Evolutionary conservation across 2,888 invertebrate genomes (phyloP).

Genomic region (Phragmatobia fuliginosa): DNA sequence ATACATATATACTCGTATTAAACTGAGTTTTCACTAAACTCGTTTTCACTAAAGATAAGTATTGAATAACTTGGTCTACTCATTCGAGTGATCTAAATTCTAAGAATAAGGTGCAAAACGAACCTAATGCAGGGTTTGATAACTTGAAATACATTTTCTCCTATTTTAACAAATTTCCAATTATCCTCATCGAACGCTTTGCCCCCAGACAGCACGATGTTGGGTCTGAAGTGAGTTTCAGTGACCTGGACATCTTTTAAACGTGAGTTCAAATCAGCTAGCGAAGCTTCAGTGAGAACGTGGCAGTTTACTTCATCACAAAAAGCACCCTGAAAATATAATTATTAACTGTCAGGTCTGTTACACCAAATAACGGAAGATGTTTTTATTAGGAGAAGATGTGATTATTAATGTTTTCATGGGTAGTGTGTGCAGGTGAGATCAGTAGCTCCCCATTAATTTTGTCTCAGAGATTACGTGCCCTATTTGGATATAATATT

Average conservation of each 20-base stretch:
- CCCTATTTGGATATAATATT: too few relatives aligned
- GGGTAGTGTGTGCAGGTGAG: too few relatives aligned
- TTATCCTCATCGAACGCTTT: slow-evolving; percentile 87
- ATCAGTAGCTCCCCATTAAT: too few relatives aligned
- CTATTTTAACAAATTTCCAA: slow-evolving; percentile 89
- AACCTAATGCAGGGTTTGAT: slow-evolving; percentile 77
- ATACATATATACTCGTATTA: too few relatives aligned
- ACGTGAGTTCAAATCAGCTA: slow-evolving; percentile 87
- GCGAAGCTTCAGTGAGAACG: slow-evolving; percentile 87
- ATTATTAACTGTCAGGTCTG: not conserved
- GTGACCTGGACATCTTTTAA: slow-evolving; percentile 73
- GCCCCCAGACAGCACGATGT: slow-evolving; percentile 62
- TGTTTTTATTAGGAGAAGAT: too few relatives aligned
- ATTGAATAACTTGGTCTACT: not conserved
- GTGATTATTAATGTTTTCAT: too few relatives aligned
- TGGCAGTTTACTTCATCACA: slow-evolving; percentile 88
- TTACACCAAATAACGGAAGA: too few relatives aligned
- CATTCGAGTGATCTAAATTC: not conserved
- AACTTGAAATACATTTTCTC: slow-evolving; percentile 82
- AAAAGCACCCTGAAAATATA: slow-evolving; percentile 62
- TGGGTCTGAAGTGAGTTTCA: slow-evolving; percentile 87
- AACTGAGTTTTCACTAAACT: too few relatives aligned
- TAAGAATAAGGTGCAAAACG: not conserved
- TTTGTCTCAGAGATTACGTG: too few relatives aligned
- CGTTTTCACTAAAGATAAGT: not conserved